These are phyloP conservation scores for Scrobipalpa costella DNA, from an alignment of 2,888 invertebrate species.

Conservation along the genomic window DNA sequence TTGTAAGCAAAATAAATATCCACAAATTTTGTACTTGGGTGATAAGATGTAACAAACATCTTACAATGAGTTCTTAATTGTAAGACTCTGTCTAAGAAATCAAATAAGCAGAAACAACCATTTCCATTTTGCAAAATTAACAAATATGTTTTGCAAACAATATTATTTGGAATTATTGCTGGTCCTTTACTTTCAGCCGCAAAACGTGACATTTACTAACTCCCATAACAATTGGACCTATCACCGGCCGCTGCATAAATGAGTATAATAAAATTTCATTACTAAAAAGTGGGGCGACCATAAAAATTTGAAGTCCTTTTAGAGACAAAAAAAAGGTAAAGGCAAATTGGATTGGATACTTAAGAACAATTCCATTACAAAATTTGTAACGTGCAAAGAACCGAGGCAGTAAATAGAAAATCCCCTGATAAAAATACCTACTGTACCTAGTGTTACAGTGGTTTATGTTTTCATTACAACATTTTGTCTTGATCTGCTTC, in stretches of 20 bases:
- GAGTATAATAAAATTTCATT: constrained; percentile 32
- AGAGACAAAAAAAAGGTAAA: not conserved
- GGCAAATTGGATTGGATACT: too few relatives aligned
- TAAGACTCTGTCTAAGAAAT: not conserved
- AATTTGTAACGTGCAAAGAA: too few relatives aligned
- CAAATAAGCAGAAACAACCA: constrained; percentile 6
- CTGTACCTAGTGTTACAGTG: too few relatives aligned
- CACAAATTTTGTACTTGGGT: too few relatives aligned
- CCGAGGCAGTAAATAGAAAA: too few relatives aligned
- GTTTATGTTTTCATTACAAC: too few relatives aligned
- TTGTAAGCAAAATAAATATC: too few relatives aligned
- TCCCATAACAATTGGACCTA: constrained; percentile 26
- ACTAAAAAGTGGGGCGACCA: constrained; percentile 12
- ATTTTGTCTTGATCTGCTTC: too few relatives aligned
- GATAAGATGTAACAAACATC: too few relatives aligned
- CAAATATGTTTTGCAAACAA: constrained; percentile 25
- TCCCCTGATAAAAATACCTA: too few relatives aligned
- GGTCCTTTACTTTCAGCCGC: constrained; percentile 10
- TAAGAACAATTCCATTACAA: too few relatives aligned
- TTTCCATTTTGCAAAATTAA: constrained; percentile 17
- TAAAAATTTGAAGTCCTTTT: not conserved
- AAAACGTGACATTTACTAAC: constrained; percentile 23
- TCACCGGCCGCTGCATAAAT: constrained; percentile 29
- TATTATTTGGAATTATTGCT: constrained; percentile 18
- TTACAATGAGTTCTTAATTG: too few relatives aligned